Percentiles rank a stretch among this genome's conserved stretches.
These are phyloP conservation scores for Ginglymostoma cirratum DNA, from an alignment of 2,113 vertebrate species.

Conservation along the genomic window DNA sequence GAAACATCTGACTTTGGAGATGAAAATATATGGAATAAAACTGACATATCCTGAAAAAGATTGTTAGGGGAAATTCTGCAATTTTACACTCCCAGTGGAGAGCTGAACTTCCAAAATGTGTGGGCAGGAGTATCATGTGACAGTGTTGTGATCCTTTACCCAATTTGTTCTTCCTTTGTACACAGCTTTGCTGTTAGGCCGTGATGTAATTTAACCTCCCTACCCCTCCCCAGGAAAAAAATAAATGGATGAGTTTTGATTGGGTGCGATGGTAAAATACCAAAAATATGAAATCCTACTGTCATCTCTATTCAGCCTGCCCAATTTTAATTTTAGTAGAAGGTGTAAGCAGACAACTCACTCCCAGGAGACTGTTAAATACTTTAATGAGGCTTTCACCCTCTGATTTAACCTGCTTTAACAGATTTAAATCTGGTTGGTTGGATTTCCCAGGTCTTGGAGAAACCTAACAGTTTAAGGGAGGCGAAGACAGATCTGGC, in stretches of 20 bases:
- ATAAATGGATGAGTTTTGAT: neutral
- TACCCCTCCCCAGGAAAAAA: too few species aligned
- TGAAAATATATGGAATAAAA: neutral
- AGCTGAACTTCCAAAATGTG: neutral
- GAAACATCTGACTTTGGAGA: neutral
- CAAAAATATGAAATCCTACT: neutral
- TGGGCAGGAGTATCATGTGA: neutral
- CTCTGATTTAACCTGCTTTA: neutral
- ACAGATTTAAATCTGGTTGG: neutral
- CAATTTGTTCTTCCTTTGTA: neutral
- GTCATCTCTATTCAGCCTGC: too few species aligned
- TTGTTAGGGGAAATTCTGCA: neutral
- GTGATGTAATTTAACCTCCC: neutral
- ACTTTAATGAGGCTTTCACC: neutral
- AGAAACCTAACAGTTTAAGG: neutral
- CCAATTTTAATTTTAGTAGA: neutral
- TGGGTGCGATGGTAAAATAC: neutral
- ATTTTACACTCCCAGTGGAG: neutral
- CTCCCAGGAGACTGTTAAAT: neutral
- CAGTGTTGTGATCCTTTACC: neutral
- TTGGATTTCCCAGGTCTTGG: neutral
- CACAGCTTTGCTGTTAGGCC: neutral
- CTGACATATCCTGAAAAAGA: neutral
- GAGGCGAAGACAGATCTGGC: neutral
- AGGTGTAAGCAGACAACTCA: neutral